phyloP scores from a whole-genome alignment of 2,797 vertebrate genomes.

The Cryptoprocta ferox region DNA sequence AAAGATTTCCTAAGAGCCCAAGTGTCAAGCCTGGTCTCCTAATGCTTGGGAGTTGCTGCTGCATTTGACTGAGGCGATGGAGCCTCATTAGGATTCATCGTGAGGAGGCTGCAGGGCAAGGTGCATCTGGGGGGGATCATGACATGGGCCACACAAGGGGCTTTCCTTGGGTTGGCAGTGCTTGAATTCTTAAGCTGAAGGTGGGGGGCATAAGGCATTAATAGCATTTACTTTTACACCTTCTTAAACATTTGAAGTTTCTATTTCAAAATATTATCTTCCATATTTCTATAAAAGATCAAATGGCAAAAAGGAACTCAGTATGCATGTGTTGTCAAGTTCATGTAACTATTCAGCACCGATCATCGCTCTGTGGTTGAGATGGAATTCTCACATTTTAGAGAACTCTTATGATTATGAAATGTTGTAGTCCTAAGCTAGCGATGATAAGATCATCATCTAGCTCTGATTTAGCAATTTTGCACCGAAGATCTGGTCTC shows the following conservation, averaged over 20 bases:
- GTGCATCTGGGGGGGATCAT: too few species aligned
- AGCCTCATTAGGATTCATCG: background rate
- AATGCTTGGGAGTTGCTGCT: background rate
- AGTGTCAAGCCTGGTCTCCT: background rate
- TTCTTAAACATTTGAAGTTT: background rate
- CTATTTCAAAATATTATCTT: background rate
- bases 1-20: rapidly evolving
- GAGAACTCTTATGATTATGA: background rate
- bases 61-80: background rate
- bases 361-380: background rate
- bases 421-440: background rate
- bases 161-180: background rate
- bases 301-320: background rate
- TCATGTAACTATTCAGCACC: background rate
- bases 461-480: background rate
- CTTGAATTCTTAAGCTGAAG: background rate
- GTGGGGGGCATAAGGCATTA: background rate
- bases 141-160: too few species aligned
- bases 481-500: background rate
- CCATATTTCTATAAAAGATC: background rate
- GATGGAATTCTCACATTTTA: background rate
- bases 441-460: background rate
- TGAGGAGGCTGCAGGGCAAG: background rate
- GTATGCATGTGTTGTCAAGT: background rate
- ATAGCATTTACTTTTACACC: background rate